Evolutionary conservation across 2,797 vertebrate species (phyloP), one percentile per base, ranked within the genome.

Genomic region (Gobio occitaniae): DNA sequence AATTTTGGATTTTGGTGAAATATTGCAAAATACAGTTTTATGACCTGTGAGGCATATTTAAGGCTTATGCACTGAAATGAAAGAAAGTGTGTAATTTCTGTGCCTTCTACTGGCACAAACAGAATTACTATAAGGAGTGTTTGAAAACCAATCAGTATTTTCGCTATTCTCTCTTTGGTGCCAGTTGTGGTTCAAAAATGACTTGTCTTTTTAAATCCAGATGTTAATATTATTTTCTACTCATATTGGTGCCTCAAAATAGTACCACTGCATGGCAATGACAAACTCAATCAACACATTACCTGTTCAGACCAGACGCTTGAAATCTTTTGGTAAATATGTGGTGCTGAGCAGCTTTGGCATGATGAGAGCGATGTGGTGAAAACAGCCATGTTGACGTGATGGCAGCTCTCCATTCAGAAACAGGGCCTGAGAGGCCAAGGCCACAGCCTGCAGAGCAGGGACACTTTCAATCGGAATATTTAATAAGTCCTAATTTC

Each of bases 361-460:
- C 72, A 38, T 76, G 72, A 70, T 71, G 72, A 69, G 25, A 52
- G 77, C 72, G 88, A n/a, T 85, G 83, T 89, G 88, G 84, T 87
- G 84, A 87, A 89, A 71, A 50, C 65, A 84, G 86, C 78, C 86
- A 87, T 84, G 84, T 54, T 71, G 81, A 83, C 21, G 71, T 78
- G 70, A 81, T 89, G 86, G 88, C 88, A 89, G 63, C 41, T 86
- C 77, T 89, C 86, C 84, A 87, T 87, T 84, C 88, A 83, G 76
- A 85, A 84, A n/a, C 83, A 87, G 70, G 88, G 80, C 87, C 76
- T 12, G 70, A 12, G 87, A 84, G 80, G 63, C 76, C 76, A 70
- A 69, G 82, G 52, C 80, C 83, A 71, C 52, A 44, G 76, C 36
- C 84, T 47, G 78, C 66, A 41, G 25, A 86, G 69, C 71, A 78